These are phyloP conservation scores for Lanius collurio DNA, from an alignment of 2,113 vertebrate species.

Conservation along the genomic window DNA sequence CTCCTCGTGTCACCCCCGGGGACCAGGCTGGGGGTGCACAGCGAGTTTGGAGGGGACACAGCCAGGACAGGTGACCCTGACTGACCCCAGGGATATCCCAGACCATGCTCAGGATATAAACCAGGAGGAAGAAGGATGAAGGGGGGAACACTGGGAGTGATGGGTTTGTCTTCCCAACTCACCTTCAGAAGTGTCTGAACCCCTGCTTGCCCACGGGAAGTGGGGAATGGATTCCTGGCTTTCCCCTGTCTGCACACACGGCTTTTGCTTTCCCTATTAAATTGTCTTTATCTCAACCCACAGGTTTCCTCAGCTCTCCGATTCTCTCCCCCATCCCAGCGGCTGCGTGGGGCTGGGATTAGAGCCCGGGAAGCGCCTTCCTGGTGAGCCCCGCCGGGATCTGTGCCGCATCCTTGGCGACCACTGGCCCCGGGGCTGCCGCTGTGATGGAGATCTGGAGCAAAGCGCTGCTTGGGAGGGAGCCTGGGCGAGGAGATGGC, in stretches of 20 bases:
- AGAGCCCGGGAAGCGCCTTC: background rate
- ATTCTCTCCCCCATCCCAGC: background rate
- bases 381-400: accelerated
- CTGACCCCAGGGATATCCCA: background rate
- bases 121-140: too few relatives aligned
- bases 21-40: background rate
- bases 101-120: background rate
- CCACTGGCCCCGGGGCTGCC: background rate
- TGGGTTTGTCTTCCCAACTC: background rate
- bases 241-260: background rate
- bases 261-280: background rate
- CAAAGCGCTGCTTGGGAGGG: background rate
- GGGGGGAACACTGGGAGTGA: background rate
- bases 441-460: background rate
- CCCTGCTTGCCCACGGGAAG: background rate
- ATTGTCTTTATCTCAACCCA: background rate
- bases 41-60: background rate
- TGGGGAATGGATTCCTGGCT: background rate
- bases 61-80: background rate
- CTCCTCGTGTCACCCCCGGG: background rate
- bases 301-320: background rate
- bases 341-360: background rate
- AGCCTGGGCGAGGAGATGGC: background rate
- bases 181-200: background rate
- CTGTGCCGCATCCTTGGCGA: background rate